Evolutionary conservation across 2,113 vertebrate genomes (phyloP).

Genomic region (Vanacampus margaritifer): DNA sequence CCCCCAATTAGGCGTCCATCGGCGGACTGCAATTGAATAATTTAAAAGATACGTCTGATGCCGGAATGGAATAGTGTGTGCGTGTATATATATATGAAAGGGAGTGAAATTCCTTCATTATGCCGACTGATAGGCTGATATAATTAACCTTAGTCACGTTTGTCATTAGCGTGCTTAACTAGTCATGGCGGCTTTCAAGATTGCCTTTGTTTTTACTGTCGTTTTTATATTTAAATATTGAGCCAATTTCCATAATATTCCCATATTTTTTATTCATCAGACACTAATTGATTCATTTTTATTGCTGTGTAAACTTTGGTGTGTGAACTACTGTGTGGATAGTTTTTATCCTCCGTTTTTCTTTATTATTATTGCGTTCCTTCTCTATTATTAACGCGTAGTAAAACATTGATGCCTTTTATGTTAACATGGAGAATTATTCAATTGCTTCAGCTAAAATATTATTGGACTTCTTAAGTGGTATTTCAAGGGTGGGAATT

Average conservation of each 20-base stretch:
- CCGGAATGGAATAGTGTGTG: slow-evolving; percentile 60
- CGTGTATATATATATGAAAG: slow-evolving; percentile 34
- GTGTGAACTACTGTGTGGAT: slow-evolving; percentile 62
- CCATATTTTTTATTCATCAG: slow-evolving; percentile 57
- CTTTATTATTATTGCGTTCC: slow-evolving; percentile 61
- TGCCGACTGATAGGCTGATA: slow-evolving; percentile 38
- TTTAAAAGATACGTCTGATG: slow-evolving; percentile 63
- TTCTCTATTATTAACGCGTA: slow-evolving; percentile 65
- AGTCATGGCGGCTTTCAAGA: slow-evolving; percentile 68
- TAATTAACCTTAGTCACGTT: slow-evolving; percentile 70
- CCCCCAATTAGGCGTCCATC: slow-evolving; percentile 54
- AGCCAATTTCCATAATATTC: slow-evolving; percentile 70
- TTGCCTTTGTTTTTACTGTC: slow-evolving; percentile 61
- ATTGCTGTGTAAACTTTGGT: slow-evolving; percentile 65
- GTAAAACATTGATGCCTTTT: slow-evolving; percentile 68
- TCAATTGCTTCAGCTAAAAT: slow-evolving; percentile 42
- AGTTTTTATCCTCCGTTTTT: slow-evolving; percentile 53
- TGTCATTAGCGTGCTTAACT: slow-evolving; percentile 67
- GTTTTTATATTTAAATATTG: slow-evolving; percentile 71
- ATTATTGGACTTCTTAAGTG: slow-evolving; percentile 54
- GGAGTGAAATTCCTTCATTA: slow-evolving; percentile 40
- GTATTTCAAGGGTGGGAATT: slow-evolving; percentile 41
- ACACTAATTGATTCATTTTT: slow-evolving; percentile 68
- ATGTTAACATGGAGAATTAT: slow-evolving; percentile 65
- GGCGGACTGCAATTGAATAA: slow-evolving; percentile 58